Evolutionary conservation across 2,113 vertebrate genomes (phyloP).

Genomic region (Salvator merianae): DNA sequence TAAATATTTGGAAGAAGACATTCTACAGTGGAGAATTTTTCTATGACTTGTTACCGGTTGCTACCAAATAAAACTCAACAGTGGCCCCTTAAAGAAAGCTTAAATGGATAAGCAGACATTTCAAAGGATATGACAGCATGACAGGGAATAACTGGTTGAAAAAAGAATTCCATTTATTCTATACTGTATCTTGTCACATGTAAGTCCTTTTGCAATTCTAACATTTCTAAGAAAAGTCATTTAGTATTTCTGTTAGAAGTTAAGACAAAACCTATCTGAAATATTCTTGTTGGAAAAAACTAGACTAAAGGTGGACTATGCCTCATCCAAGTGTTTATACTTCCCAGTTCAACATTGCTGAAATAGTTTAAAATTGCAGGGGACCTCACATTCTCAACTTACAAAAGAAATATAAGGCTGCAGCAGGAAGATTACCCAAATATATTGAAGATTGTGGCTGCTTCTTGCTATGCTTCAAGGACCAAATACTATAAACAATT

Average conservation of each 20-base stretch:
- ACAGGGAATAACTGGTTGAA: neutral
- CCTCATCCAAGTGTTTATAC: neutral
- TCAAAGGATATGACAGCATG: too few relatives aligned
- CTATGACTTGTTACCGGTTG: too few relatives aligned
- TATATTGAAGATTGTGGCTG: neutral
- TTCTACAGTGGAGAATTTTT: too few relatives aligned
- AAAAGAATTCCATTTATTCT: neutral
- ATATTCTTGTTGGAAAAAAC: neutral
- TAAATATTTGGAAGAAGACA: too few relatives aligned
- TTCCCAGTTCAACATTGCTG: neutral
- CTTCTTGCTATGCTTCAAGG: neutral
- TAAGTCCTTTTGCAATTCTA: neutral
- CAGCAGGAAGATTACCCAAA: neutral
- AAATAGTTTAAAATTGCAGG: neutral
- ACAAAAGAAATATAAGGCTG: neutral
- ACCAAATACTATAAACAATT: neutral
- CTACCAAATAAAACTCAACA: too few relatives aligned
- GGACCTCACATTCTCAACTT: neutral
- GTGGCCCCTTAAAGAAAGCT: neutral
- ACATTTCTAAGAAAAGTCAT: neutral
- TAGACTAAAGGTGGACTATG: neutral
- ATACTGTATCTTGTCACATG: neutral
- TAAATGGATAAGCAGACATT: neutral
- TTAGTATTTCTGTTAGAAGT: neutral
- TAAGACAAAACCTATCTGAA: neutral